Base-by-base conservation (phyloP, 2,888 invertebrate genomes). In the Eumerus sabulonum region DNA sequence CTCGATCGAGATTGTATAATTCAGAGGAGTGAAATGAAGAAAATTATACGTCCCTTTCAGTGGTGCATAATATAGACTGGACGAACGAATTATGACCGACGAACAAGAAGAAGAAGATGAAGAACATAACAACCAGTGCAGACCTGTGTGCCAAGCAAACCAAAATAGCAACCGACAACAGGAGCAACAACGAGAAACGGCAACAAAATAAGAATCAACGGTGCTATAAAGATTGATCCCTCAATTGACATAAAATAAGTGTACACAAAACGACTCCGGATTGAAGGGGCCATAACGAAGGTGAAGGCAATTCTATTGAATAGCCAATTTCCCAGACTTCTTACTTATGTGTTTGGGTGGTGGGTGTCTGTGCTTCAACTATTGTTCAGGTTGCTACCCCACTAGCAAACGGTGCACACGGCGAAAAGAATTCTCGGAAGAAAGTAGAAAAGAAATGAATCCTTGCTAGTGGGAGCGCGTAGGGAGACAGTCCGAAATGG, bases 231-330 rank as follows among this genome's bases (percentile, higher is more conserved):
- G 67, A 77, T 73, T 77, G 77, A 77, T 77, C 77, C 77, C 77
- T 73, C 73, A 77, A 77, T 77, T 73, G 77, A 73, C 73, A 77
- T 73, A 73, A 77, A 77, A 77, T 77, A 77, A 77, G 73, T 77
- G 77, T 68, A 77, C 77, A 77, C 67, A 68, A 72, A 68, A 62
- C 67, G 59, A 68, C 72, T 57, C 56, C 16, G 67, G 72, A 67
- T 67, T 56, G 47, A 70, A 57, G 71, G 54, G 60, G 66, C 27
- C 56, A 67, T 77, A 77, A 77, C 77, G 67, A 73, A 77, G 77
- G 77, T 73, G 73, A 77, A 77, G 77, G 72, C 67, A 77, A 77
- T 77, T 63, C 73, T 40, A 73, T 73, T 67, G 73, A 77, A 77
- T 73, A 77, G 73, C 73, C 77, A 77, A 77, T 77, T 77, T 77